Percentiles rank a stretch among this genome's conserved stretches.
Evolutionary conservation across 2,797 vertebrate genomes (phyloP).

Genomic region (Tauraco hartlaubi): DNA sequence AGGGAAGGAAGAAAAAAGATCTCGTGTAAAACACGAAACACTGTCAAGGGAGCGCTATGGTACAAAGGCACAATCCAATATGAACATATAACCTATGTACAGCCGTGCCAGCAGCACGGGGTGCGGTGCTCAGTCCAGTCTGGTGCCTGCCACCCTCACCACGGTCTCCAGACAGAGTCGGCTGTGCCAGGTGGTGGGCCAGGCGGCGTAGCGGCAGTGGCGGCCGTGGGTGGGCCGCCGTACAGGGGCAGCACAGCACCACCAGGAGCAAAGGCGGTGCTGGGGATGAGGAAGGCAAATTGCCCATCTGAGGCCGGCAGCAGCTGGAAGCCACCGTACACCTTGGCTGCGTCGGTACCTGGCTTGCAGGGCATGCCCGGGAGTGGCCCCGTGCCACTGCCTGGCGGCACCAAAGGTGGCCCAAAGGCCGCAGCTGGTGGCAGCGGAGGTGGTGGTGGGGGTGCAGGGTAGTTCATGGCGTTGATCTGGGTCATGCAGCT

Average conservation of each 20-base stretch:
- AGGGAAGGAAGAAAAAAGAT: conserved; percentile 46
- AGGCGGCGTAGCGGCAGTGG: conserved; percentile 84
- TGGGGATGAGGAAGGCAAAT: conserved; percentile 98
- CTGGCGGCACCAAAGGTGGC: conserved; percentile 87
- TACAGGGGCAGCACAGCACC: conserved; percentile 93
- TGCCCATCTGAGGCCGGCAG: conserved; percentile 96
- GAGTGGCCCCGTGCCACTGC: conserved; percentile 84
- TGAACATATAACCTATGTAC: conserved; percentile 86
- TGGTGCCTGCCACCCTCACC: conserved; percentile 81
- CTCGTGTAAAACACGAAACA: conserved; percentile 93
- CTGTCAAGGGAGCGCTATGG: conserved; percentile 83
- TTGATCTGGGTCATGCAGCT: conserved; percentile 99
- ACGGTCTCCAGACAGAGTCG: conserved; percentile 97
- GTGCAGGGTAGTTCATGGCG: conserved; percentile 93
- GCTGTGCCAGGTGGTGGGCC: conserved; percentile 88
- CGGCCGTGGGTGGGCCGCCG: conserved; percentile 82
- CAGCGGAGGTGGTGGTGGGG: conserved; percentile 86
- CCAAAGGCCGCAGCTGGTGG: conserved; percentile 83
- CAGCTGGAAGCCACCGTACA: conserved; percentile 96
- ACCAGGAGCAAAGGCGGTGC: conserved; percentile 88
- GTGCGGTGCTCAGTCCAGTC: conserved; percentile 19
- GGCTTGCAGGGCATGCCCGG: conserved; percentile 88
- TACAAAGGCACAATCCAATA: conserved; percentile 98
- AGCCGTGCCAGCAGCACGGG: conserved; percentile 59
- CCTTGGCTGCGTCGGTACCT: conserved; percentile 84